phyloP scores from a whole-genome alignment of 2,888 invertebrate genomes.

The Mechanitis mazaeus region DNA sequence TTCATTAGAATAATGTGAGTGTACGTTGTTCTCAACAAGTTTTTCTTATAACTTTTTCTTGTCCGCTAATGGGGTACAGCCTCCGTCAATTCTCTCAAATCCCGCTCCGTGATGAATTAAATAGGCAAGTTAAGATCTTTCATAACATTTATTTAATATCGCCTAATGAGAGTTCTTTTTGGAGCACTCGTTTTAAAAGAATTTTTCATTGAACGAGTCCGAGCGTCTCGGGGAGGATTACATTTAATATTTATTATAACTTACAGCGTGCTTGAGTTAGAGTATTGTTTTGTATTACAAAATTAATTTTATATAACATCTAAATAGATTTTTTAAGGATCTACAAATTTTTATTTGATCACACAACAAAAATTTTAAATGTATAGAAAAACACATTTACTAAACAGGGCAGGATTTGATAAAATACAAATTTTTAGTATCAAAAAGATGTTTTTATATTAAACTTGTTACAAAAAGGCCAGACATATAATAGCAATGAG shows the following conservation, averaged over 20 bases:
- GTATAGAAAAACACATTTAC: no score
- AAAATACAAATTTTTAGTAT: no score
- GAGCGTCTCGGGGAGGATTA: slow-evolving; percentile 2
- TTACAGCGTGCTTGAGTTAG: neutral
- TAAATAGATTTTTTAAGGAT: no score
- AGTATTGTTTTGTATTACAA: slow-evolving; percentile 3
- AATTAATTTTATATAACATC: neutral
- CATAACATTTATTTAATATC: slow-evolving; percentile 27
- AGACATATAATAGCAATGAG: slow-evolving; percentile 11
- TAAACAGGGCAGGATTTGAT: no score
- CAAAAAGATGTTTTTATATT: neutral
- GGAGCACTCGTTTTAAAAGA: neutral
- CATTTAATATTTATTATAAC: slow-evolving; percentile 5
- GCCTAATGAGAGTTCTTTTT: slow-evolving; percentile 9
- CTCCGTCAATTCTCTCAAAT: slow-evolving; percentile 53
- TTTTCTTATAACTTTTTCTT: slow-evolving; percentile 54
- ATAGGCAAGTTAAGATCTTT: slow-evolving; percentile 28
- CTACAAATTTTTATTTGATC: no score
- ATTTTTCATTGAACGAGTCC: neutral
- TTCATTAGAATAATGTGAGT: slow-evolving; percentile 25
- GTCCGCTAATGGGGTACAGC: slow-evolving; percentile 55
- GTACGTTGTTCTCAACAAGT: slow-evolving; percentile 39
- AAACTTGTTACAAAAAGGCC: slow-evolving; percentile 2
- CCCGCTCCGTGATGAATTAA: slow-evolving; percentile 31
- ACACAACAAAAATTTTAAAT: no score